Percentiles rank a stretch among this genome's conserved stretches.
Evolutionary conservation across 2,888 invertebrate genomes (phyloP).

Genomic region (Temnothorax unifasciatus): DNA sequence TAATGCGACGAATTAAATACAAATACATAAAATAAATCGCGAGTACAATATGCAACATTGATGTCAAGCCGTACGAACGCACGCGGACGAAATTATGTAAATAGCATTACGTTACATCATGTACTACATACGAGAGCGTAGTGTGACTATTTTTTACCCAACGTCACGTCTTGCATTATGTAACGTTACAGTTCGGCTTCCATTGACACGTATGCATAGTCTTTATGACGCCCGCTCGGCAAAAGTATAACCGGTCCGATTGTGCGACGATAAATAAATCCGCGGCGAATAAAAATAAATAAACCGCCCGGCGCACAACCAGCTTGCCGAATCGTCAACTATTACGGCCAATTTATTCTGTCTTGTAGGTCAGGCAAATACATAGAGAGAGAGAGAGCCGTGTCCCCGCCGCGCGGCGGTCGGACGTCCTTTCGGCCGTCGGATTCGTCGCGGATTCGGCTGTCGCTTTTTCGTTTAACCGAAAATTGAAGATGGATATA

Average conservation of each 20-base stretch:
- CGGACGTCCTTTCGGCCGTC: not conserved
- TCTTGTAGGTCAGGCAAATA: conserved; percentile 40
- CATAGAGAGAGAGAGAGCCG: not conserved
- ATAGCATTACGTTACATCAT: conserved; percentile 36
- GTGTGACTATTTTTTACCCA: conserved; percentile 40
- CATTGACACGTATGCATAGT: conserved; percentile 31
- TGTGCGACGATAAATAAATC: conserved; percentile 40
- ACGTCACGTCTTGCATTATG: conserved; percentile 13
- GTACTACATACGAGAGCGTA: conserved; percentile 3
- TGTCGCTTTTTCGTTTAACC: conserved; percentile 5
- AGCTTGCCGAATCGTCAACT: conserved; percentile 44
- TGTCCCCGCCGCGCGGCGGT: not conserved
- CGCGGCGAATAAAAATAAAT: conserved; percentile 43
- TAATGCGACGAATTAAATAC: not conserved
- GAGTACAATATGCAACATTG: not conserved
- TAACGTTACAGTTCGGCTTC: conserved; percentile 39
- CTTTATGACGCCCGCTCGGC: conserved; percentile 18
- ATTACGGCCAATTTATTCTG: conserved; percentile 42
- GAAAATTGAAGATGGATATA: conserved; percentile 18
- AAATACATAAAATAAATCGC: not conserved
- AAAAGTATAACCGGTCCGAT: not conserved
- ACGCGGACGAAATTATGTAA: conserved; percentile 19
- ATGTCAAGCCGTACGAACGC: conserved; percentile 15
- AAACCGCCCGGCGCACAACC: conserved; percentile 8
- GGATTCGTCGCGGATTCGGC: not conserved